Conservation (phyloP, 2,888 invertebrate species). For the Oxyteleia sp. region DNA sequence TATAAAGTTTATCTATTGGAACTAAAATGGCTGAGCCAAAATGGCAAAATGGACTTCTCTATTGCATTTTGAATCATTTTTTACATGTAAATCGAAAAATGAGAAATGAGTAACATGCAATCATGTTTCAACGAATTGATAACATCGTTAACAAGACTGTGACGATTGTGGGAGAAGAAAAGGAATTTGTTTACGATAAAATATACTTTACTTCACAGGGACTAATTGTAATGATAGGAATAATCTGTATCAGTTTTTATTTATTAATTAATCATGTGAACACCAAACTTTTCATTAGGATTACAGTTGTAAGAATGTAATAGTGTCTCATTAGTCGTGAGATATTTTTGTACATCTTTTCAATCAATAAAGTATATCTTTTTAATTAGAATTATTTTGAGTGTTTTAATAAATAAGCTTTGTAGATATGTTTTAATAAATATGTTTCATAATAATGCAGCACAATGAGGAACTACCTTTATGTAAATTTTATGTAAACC, state of each 20-base stretch:
- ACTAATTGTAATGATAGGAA: neutral
- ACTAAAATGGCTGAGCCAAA: neutral
- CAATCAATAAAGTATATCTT: conserved; percentile 3
- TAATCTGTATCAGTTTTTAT: neutral
- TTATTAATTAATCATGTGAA: neutral
- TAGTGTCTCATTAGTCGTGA: conserved; percentile 9
- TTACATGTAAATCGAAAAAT: neutral
- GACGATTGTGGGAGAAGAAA: conserved; percentile 8
- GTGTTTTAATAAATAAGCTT: neutral
- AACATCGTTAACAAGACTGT: conserved; percentile 28
- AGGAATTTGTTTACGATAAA: neutral
- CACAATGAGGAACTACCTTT: too few species aligned
- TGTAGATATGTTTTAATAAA: too few species aligned
- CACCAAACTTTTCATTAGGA: conserved; percentile 6
- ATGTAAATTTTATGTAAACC: too few species aligned
- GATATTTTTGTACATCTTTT: conserved; percentile 25
- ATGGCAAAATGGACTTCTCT: conserved; percentile 5
- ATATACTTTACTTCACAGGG: neutral
- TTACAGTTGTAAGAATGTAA: neutral
- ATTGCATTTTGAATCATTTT: conserved; percentile 18
- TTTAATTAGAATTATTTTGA: neutral
- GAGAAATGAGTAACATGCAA: neutral
- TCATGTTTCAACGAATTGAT: conserved; percentile 5
- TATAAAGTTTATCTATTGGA: conserved; percentile 19
- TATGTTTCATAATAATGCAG: too few species aligned